Percentiles rank a stretch among this genome's conserved stretches.
Evolutionary conservation across 2,888 invertebrate species (phyloP).

Genomic region (Galerucella calmariensis): DNA sequence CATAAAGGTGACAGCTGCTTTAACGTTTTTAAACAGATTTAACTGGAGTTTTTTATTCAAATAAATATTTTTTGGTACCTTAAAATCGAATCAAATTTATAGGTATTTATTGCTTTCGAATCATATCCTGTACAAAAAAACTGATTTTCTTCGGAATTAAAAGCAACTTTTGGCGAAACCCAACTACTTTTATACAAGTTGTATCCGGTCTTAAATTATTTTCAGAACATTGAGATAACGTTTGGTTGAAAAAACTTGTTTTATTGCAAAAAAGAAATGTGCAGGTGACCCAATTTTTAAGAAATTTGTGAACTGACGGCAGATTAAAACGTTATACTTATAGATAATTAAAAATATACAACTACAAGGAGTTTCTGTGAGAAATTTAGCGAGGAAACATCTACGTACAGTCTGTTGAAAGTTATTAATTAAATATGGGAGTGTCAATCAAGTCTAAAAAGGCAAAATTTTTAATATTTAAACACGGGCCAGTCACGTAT

Average conservation of each 20-base stretch:
- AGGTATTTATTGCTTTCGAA: background rate
- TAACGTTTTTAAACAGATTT: no score
- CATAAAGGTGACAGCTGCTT: no score
- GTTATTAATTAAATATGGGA: no score
- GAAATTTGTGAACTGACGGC: background rate
- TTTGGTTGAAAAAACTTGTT: conserved; percentile 3
- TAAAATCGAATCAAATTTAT: background rate
- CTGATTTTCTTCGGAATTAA: background rate
- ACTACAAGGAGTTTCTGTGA: no score
- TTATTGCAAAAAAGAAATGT: background rate
- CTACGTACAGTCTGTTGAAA: no score
- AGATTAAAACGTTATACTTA: no score
- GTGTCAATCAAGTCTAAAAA: no score
- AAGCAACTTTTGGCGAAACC: background rate
- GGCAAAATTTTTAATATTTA: no score
- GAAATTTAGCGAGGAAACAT: no score
- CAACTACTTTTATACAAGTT: background rate
- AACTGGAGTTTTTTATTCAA: no score
- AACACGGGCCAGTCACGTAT: no score
- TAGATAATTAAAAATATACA: no score
- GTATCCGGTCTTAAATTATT: conserved; percentile 17
- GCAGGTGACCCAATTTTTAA: conserved; percentile 10
- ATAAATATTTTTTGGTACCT: background rate
- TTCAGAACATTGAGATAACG: conserved; percentile 3
- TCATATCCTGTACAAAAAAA: background rate